These are phyloP conservation scores for Plectropomus leopardus DNA, from an alignment of 2,113 vertebrate species.

Conservation along the genomic window DNA sequence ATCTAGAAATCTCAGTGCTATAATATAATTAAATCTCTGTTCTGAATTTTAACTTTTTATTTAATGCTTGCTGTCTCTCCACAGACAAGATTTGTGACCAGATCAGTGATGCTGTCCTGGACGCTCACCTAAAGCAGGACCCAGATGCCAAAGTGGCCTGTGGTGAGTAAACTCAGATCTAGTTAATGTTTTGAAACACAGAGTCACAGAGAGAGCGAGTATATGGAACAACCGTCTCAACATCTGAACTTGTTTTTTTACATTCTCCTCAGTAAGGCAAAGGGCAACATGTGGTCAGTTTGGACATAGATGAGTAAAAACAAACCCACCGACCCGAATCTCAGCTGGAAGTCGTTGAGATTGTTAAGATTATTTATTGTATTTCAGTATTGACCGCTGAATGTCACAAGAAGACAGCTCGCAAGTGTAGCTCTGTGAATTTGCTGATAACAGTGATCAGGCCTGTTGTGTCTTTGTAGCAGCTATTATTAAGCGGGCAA, in stretches of 20 bases:
- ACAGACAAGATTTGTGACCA: constrained; percentile 98
- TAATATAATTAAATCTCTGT: neutral
- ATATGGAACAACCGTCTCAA: neutral
- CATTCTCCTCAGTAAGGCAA: neutral
- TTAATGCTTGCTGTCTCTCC: constrained; percentile 39
- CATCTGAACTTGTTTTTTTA: neutral
- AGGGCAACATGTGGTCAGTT: neutral
- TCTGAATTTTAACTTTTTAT: neutral
- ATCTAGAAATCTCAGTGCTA: neutral
- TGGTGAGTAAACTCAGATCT: constrained; percentile 82
- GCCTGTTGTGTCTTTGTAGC: neutral
- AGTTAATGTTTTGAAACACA: neutral
- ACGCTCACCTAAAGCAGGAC: constrained; percentile 94
- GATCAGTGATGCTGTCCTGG: constrained; percentile 97
- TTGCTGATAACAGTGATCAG: neutral
- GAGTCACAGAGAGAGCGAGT: neutral
- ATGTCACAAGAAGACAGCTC: neutral
- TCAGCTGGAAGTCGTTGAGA: neutral
- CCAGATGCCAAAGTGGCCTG: constrained; percentile 97
- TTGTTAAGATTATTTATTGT: constrained; percentile 11
- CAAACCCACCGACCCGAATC: constrained; percentile 3
- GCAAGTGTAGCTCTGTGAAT: neutral
- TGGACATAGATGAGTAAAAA: neutral
- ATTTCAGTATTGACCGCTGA: constrained; percentile 14
- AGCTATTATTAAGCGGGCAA: neutral